Conservation (phyloP, 1,140 invertebrate genomes). For the Hermatobates lingyangjiaoensis region DNA sequence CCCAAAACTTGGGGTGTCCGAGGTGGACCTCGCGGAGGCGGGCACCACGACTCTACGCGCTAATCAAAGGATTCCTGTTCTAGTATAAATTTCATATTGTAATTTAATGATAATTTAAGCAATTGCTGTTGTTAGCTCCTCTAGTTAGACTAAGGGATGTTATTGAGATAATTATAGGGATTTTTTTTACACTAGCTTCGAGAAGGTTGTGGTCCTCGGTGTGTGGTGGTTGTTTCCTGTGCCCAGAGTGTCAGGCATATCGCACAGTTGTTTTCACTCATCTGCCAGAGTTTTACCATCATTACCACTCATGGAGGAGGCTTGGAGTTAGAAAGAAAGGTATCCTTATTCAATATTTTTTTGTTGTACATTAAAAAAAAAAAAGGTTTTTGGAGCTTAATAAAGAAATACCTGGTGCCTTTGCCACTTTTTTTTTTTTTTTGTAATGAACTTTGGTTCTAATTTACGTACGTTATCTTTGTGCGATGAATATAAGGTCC, state of each 20-base stretch:
- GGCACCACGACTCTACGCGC: too few relatives aligned
- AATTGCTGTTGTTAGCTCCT: not conserved
- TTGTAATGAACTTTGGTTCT: too few relatives aligned
- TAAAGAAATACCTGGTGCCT: too few relatives aligned
- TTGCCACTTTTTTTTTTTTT: too few relatives aligned
- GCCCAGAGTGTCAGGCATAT: not conserved
- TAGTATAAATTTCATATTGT: not conserved
- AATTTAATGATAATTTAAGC: not conserved
- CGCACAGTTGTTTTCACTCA: not conserved
- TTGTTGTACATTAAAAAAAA: not conserved
- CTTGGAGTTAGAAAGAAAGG: slow-evolving; percentile 1
- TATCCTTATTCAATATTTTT: not conserved
- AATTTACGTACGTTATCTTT: too few relatives aligned
- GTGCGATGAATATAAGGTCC: too few relatives aligned
- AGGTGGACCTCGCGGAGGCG: too few relatives aligned
- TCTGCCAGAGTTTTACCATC: not conserved
- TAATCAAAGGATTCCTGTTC: not conserved
- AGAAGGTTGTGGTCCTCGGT: not conserved
- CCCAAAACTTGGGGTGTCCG: too few relatives aligned
- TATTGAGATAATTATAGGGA: not conserved
- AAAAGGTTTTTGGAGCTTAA: too few relatives aligned
- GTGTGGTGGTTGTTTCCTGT: not conserved
- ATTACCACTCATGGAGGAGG: slow-evolving; percentile 4
- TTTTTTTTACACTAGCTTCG: slow-evolving; percentile 2
- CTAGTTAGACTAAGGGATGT: not conserved